phyloP scores from a whole-genome alignment of 2,888 invertebrate species.

The Mycalesis mineus region DNA sequence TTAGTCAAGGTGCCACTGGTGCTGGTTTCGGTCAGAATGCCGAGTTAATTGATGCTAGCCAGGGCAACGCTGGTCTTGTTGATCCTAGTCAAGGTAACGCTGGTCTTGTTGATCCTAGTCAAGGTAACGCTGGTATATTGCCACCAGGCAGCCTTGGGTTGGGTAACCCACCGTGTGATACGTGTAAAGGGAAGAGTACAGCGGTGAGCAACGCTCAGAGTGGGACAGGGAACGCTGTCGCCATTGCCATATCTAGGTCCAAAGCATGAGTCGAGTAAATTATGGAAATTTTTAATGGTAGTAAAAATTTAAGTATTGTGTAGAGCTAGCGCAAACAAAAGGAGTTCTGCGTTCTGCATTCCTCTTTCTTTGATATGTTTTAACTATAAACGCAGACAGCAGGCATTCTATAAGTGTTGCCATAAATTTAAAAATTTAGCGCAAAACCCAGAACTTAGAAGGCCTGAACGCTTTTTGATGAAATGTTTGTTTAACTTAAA shows the following conservation, averaged over 20 bases:
- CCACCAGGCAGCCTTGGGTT: background rate
- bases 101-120: background rate
- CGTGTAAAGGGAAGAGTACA: conserved; percentile 28
- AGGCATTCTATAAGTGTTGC: too few relatives aligned
- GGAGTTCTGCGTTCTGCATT: background rate
- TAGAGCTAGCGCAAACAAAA: too few relatives aligned
- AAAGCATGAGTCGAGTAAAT: too few relatives aligned
- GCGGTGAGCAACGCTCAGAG: conserved; percentile 47
- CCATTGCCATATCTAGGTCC: conserved; percentile 38
- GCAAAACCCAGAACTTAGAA: too few relatives aligned
- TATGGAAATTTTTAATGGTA: too few relatives aligned
- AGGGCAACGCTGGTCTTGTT: background rate
- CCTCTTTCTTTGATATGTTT: too few relatives aligned
- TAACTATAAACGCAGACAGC: too few relatives aligned
- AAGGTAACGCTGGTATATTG: background rate
- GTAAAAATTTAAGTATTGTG: too few relatives aligned
- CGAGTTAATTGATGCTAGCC: background rate
- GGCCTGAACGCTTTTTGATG: too few relatives aligned
- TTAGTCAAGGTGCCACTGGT: too few relatives aligned
- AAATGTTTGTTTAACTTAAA: background rate
- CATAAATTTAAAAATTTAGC: too few relatives aligned
- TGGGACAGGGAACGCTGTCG: conserved; percentile 41
- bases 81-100: background rate
- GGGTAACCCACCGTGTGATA: conserved; percentile 16
- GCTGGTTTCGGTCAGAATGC: too few relatives aligned